Percentiles rank a stretch among this genome's conserved stretches.
These are phyloP conservation scores for Drosophila nr. medialis DNA, from an alignment of 2,888 invertebrate species.

Conservation along the genomic window DNA sequence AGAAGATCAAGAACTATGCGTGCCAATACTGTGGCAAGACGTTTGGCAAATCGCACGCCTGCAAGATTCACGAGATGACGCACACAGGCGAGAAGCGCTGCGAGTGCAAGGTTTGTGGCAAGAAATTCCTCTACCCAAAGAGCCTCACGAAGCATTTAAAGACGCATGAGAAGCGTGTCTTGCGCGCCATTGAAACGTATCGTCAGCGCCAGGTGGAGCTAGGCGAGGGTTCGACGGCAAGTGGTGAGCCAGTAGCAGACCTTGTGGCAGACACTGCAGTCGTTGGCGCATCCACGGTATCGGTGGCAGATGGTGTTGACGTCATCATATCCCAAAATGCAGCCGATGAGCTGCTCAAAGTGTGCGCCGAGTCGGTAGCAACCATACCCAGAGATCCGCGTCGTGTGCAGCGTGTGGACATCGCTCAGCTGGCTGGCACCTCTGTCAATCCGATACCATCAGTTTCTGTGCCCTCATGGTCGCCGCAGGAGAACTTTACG, in stretches of 20 bases:
- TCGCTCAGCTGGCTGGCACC: conserved; percentile 79
- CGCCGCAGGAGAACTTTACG: conserved; percentile 83
- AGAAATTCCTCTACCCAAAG: conserved; percentile 81
- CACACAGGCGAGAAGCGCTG: conserved; percentile 82
- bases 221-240: conserved; percentile 53
- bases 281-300: not conserved
- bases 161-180: conserved; percentile 82
- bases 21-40: conserved; percentile 82
- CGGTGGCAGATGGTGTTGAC: conserved; percentile 29
- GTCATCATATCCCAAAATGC: conserved; percentile 72
- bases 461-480: conserved; percentile 81
- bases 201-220: conserved; percentile 80
- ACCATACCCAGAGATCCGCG: conserved; percentile 81
- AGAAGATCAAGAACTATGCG: conserved; percentile 82
- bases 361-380: conserved; percentile 81
- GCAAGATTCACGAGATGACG: conserved; percentile 83
- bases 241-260: conserved; percentile 36
- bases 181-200: conserved; percentile 82
- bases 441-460: conserved; percentile 82
- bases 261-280: conserved; percentile 13
- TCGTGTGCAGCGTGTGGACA: conserved; percentile 81
- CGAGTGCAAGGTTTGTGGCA: conserved; percentile 82
- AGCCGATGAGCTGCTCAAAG: conserved; percentile 81
- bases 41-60: conserved; percentile 82
- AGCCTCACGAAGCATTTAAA: conserved; percentile 82